These are phyloP conservation scores for Aegotheles bennettii DNA, from an alignment of 2,113 vertebrate genomes.

Conservation along the genomic window DNA sequence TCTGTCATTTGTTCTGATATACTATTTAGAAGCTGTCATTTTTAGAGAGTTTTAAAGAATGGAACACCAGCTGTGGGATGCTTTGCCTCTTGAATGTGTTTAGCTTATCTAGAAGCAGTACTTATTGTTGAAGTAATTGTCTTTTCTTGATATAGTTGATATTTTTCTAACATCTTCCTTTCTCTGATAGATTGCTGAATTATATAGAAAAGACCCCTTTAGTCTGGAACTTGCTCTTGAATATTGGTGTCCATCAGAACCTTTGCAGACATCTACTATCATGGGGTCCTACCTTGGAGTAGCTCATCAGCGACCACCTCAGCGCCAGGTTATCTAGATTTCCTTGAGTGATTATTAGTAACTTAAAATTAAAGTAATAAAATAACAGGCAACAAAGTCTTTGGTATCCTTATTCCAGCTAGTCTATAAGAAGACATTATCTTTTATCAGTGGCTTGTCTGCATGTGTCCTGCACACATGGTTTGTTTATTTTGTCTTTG, in stretches of 20 bases:
- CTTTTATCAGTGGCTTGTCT: background rate
- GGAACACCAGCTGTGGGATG: background rate
- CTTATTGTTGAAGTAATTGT: background rate
- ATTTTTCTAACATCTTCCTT: background rate
- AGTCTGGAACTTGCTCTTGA: constrained; percentile 89
- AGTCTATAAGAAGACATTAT: background rate
- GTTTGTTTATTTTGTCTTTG: background rate
- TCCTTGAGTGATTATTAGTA: background rate
- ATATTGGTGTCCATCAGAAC: constrained; percentile 95
- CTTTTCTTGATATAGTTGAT: background rate
- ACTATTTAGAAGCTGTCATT: background rate
- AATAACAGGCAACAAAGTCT: background rate
- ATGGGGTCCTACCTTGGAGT: constrained; percentile 92
- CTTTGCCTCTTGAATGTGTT: background rate
- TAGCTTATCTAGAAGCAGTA: background rate
- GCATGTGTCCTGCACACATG: background rate
- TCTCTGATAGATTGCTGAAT: constrained; percentile 83
- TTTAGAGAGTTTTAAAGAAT: background rate
- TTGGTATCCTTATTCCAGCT: background rate
- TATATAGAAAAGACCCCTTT: constrained; percentile 89
- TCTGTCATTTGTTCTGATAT: background rate
- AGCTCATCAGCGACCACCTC: constrained; percentile 90
- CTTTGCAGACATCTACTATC: constrained; percentile 85
- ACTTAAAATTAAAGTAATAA: background rate
- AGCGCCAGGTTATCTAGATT: constrained; percentile 84